These are phyloP conservation scores for Streblospio benedicti DNA, from an alignment of 1,140 invertebrate species.

Conservation along the genomic window DNA sequence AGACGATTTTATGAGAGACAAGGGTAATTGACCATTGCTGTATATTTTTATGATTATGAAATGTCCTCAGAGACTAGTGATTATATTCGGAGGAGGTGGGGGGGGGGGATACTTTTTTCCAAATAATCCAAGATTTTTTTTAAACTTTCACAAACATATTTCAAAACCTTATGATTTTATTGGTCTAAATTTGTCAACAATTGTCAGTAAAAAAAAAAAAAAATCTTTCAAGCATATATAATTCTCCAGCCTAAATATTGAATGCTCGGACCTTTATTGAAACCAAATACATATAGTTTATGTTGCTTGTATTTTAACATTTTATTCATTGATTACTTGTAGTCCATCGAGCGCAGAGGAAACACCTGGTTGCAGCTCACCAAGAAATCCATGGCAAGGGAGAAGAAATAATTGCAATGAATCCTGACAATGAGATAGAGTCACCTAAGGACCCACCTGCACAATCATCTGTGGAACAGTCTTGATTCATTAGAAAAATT, in stretches of 20 bases:
- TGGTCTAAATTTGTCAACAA: no score
- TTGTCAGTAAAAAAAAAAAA: no score
- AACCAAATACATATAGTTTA: no score
- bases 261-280: no score
- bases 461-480: no score
- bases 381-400: conserved; percentile 36
- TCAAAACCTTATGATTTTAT: no score
- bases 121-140: not conserved
- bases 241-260: no score
- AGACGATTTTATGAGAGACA: conserved; percentile 39
- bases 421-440: no score
- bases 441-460: no score
- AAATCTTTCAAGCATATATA: not conserved
- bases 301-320: no score
- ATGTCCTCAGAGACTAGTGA: not conserved
- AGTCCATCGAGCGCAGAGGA: conserved; percentile 38
- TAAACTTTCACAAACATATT: no score
- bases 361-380: conserved; percentile 40
- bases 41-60: not conserved
- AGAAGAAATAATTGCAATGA: conserved; percentile 4
- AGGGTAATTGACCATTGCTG: conserved; percentile 29
- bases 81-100: not conserved
- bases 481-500: no score
- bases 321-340: conserved; percentile 5
- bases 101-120: not conserved